A percentile compares a stretch with the other conserved stretches of the same genome.
phyloP scores from a whole-genome alignment of 2,888 invertebrate genomes.

The Trichopoda pennipes region DNA sequence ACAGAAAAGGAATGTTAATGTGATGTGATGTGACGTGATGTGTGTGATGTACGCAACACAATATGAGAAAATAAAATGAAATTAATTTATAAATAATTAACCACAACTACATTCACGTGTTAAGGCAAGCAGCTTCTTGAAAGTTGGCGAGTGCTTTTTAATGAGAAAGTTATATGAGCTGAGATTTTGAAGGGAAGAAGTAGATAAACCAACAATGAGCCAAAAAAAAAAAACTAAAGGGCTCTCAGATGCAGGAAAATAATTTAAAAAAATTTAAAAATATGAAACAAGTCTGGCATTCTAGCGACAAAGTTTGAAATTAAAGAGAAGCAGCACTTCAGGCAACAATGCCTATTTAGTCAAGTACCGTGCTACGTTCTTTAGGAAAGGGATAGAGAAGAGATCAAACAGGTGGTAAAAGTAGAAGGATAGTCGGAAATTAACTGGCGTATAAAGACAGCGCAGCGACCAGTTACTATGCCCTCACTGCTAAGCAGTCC shows the following conservation, averaged over 20 bases:
- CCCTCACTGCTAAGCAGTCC: too few species aligned
- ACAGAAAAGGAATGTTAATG: neutral
- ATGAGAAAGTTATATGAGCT: slow-evolving; percentile 2
- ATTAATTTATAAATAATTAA: slow-evolving; percentile 49
- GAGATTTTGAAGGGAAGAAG: neutral
- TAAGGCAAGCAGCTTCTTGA: neutral
- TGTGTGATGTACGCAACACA: neutral
- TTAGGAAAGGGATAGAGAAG: too few species aligned
- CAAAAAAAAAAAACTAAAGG: neutral
- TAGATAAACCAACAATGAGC: neutral
- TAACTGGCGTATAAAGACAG: too few species aligned
- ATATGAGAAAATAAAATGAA: slow-evolving; percentile 1
- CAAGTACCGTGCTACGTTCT: too few species aligned
- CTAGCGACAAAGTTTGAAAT: too few species aligned
- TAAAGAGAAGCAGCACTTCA: too few species aligned
- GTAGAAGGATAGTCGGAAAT: too few species aligned
- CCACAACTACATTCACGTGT: slow-evolving; percentile 17
- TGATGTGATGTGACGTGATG: neutral
- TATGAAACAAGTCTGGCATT: too few species aligned
- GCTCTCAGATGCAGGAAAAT: neutral
- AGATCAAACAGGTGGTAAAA: too few species aligned
- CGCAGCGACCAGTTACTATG: too few species aligned
- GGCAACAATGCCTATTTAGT: too few species aligned
- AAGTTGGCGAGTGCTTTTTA: neutral
- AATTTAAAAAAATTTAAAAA: too few species aligned